Conservation (phyloP, 2,113 vertebrate species). For the Syrmaticus mikado region DNA sequence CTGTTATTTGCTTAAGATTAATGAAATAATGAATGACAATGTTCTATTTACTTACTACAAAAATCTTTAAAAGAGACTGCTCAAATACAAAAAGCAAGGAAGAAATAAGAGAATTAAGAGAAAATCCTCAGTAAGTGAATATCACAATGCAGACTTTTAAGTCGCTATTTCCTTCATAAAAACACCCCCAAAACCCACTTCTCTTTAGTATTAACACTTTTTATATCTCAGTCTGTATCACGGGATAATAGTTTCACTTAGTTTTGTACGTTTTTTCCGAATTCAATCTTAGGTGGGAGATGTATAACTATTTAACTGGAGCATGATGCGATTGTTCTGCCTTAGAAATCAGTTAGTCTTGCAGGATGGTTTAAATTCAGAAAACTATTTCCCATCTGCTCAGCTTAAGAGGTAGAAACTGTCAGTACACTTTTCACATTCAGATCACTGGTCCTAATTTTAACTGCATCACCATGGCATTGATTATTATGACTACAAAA, state of each 20-base stretch:
- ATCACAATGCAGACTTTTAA: background rate
- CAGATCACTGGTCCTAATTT: background rate
- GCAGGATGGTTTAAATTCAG: background rate
- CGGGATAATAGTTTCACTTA: background rate
- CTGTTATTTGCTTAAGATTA: conserved; percentile 59
- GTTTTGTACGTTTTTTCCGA: background rate
- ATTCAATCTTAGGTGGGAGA: background rate
- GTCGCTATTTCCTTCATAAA: background rate
- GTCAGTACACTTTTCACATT: background rate
- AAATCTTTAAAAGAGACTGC: conserved; percentile 34
- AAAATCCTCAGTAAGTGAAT: background rate
- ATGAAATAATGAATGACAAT: conserved; percentile 62
- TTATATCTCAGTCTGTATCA: background rate
- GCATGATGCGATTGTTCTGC: background rate
- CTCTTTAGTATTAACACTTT: background rate
- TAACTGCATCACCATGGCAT: background rate
- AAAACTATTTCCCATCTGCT: background rate
- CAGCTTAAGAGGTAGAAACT: background rate
- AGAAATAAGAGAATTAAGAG: background rate
- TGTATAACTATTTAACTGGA: background rate
- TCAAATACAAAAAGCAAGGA: background rate
- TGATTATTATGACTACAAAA: background rate
- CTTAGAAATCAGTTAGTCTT: background rate
- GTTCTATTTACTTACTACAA: conserved; percentile 6
- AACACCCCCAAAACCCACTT: background rate